These are phyloP conservation scores for Drosophila austrosaltans DNA, from an alignment of 2,888 invertebrate species.

Conservation along the genomic window DNA sequence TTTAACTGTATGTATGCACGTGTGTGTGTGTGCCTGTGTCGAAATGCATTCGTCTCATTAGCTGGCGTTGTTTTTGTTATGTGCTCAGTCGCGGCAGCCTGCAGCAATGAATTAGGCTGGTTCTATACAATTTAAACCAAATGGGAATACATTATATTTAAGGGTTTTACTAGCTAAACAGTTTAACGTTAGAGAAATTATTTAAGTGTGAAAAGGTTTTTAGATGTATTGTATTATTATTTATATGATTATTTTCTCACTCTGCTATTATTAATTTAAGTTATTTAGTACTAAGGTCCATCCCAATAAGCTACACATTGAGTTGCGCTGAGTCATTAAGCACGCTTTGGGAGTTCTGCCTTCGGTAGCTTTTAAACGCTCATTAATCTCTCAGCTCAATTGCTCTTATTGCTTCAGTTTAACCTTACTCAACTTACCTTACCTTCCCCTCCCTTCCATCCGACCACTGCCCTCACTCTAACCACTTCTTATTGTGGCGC, in stretches of 20 bases:
- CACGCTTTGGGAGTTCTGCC: conserved; percentile 39
- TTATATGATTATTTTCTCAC: neutral
- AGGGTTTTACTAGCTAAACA: conserved; percentile 24
- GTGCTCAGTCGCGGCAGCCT: conserved; percentile 25
- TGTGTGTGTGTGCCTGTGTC: conserved; percentile 41
- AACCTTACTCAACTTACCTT: conserved; percentile 1
- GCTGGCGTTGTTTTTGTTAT: conserved; percentile 46
- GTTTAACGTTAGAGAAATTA: neutral
- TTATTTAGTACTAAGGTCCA: conserved; percentile 30
- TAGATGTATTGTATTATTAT: neutral
- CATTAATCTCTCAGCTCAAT: conserved; percentile 49
- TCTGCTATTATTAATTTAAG: neutral
- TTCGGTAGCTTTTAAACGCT: conserved; percentile 20
- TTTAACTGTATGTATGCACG: neutral
- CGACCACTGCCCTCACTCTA: neutral
- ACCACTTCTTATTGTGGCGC: conserved; percentile 37
- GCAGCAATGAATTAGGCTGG: conserved; percentile 29
- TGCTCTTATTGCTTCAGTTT: conserved; percentile 15
- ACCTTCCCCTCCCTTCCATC: neutral
- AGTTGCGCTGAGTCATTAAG: conserved; percentile 47
- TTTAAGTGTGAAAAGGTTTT: conserved; percentile 11
- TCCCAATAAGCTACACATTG: conserved; percentile 28
- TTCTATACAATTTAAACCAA: conserved; percentile 17
- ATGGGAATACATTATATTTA: conserved; percentile 30
- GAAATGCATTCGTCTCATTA: conserved; percentile 63